Conservation (phyloP, 2,888 invertebrate species). For the Noctua janthe region DNA sequence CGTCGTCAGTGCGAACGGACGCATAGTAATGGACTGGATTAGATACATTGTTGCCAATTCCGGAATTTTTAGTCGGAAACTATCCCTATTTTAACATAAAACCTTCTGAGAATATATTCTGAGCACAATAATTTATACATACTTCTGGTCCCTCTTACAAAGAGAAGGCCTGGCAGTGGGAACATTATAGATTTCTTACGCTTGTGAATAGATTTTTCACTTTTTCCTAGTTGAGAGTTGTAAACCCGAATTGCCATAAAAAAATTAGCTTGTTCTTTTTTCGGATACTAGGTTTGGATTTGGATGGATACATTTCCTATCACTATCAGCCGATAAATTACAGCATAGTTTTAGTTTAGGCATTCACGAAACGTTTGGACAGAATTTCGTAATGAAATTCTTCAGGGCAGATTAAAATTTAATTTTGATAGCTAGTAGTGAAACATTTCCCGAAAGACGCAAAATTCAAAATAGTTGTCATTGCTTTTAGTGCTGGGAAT, state of each 20-base stretch:
- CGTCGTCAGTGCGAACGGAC: conserved; percentile 10
- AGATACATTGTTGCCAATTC: conserved; percentile 31
- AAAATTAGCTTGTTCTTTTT: not conserved
- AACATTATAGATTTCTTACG: not conserved
- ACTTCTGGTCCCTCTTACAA: not conserved
- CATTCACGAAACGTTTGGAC: conserved; percentile 35
- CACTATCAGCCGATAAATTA: conserved; percentile 35
- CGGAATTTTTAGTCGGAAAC: conserved; percentile 5
- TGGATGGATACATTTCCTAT: conserved; percentile 6
- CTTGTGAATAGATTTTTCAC: too few species aligned
- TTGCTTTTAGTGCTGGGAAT: not conserved
- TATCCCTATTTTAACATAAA: not conserved
- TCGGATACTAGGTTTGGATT: conserved; percentile 3
- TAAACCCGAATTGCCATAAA: not conserved
- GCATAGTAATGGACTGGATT: conserved; percentile 34
- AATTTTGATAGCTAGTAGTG: conserved; percentile 33
- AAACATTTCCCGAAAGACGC: conserved; percentile 3
- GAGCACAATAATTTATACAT: not conserved
- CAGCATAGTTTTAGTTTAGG: conserved; percentile 52
- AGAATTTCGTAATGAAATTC: conserved; percentile 58
- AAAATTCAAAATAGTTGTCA: conserved; percentile 15
- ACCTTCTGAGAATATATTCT: not conserved
- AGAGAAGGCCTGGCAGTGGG: not conserved
- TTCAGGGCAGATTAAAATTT: conserved; percentile 27
- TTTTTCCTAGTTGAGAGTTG: not conserved